A percentile compares a stretch with the other conserved stretches of the same genome.
phyloP scores from a whole-genome alignment of 2,888 invertebrate species.

The Pyralis farinalis region DNA sequence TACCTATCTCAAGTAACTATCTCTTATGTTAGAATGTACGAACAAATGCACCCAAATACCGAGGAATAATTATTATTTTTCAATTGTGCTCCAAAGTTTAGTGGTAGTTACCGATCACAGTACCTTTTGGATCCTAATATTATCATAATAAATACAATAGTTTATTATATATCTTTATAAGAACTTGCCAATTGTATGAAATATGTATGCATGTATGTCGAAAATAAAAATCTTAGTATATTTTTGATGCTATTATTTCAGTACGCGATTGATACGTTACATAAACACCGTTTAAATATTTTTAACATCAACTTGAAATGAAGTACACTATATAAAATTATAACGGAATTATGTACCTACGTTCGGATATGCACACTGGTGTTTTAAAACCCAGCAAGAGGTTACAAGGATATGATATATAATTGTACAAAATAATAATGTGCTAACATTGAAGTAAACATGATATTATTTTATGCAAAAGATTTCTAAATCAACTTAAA shows the following conservation, averaged over 20 bases:
- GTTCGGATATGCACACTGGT: conserved; percentile 22
- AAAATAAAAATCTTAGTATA: conserved; percentile 5
- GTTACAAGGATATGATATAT: too few relatives aligned
- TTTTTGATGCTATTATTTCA: conserved; percentile 22
- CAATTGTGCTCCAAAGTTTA: conserved; percentile 37
- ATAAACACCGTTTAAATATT: conserved; percentile 18
- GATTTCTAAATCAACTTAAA: too few relatives aligned
- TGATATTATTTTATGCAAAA: too few relatives aligned
- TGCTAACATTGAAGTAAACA: too few relatives aligned
- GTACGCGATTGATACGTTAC: conserved; percentile 24
- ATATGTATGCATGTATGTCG: conserved; percentile 2
- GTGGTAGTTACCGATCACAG: conserved; percentile 71
- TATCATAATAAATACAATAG: conserved; percentile 50
- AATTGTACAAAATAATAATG: too few relatives aligned
- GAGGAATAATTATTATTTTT: conserved; percentile 35
- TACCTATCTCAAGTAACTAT: conserved; percentile 70
- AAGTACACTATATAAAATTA: conserved; percentile 18
- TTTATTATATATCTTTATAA: conserved; percentile 33
- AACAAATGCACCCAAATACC: conserved; percentile 62
- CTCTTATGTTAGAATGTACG: conserved; percentile 61
- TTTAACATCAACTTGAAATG: conserved; percentile 24
- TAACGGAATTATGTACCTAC: conserved; percentile 20
- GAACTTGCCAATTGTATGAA: conserved; percentile 26
- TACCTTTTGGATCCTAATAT: conserved; percentile 62
- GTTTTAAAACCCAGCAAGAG: conserved; percentile 19